phyloP scores from a whole-genome alignment of 2,797 vertebrate species.

The Danio kyathit region DNA sequence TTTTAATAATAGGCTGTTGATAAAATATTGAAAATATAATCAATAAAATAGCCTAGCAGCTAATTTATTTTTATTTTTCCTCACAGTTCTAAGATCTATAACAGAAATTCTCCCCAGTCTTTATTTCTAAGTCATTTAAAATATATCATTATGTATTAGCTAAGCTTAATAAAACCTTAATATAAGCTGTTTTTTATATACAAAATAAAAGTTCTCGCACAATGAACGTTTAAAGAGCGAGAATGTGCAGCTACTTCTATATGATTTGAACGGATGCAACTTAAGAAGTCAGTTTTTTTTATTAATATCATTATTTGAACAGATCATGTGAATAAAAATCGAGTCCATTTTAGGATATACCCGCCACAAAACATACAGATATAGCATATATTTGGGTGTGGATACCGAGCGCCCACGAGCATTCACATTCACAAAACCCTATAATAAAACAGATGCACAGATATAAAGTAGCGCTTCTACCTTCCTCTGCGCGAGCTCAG shows the following conservation, averaged over 20 bases:
- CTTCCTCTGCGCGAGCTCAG: constrained; percentile 33
- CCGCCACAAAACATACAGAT: background rate
- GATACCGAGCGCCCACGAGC: background rate
- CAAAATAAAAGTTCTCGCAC: background rate
- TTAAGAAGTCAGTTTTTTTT: background rate
- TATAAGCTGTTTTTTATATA: too few species aligned
- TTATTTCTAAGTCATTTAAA: background rate
- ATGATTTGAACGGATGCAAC: background rate
- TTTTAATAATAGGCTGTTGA: too few species aligned
- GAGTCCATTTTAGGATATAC: background rate
- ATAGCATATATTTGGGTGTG: constrained; percentile 2
- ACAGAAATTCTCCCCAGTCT: background rate
- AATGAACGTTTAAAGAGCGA: background rate
- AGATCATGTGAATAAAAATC: background rate
- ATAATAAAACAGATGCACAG: background rate
- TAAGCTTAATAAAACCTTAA: too few species aligned
- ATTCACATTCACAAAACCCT: background rate
- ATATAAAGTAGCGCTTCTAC: constrained; percentile 1
- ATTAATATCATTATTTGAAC: background rate
- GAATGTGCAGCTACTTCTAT: background rate
- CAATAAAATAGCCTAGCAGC: too few species aligned
- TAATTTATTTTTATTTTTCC: too few species aligned
- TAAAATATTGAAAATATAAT: too few species aligned
- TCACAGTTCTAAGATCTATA: background rate
- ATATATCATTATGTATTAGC: too few species aligned